Evolutionary conservation across 2,797 vertebrate genomes (phyloP), one percentile per base, ranked within the genome.

Genomic region (Vireo griseus): DNA sequence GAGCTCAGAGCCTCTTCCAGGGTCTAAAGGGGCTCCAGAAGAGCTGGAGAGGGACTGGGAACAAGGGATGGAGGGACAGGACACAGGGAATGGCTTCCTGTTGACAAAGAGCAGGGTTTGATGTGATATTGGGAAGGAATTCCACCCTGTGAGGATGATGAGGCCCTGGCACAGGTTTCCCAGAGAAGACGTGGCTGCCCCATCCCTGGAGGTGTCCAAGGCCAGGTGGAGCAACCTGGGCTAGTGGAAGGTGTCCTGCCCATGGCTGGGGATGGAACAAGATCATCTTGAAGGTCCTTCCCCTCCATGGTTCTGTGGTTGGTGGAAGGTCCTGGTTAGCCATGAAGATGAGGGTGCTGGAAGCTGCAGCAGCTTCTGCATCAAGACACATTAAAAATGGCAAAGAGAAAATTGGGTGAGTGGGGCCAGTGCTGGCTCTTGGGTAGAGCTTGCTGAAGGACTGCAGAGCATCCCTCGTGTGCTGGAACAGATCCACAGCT

Each of bases 401-500:
- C 51, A 15, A 10, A 28, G 54, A 58, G 73, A n/a, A 50, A 35
- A 21, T 0, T 16, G 71, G 13, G 19, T 25, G 78, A 13, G n/a
- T 5, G 35, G 42, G 52, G 21, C 13, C 11, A 4, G 13, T 18
- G 62, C 74, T 72, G 15, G 3, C 65, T 59, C 57, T 21, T 29
- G 1, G 1, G 35, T n/a, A 8, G 35, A 29, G 58, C 8, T 39
- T n/a, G 74, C 88, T 51, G 67, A 31, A 50, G 77, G 52, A 9
- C 81, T 65, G 54, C 75, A 31, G 66, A 82, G 51, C 57, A 59
- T 73, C 47, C 54, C 55, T 62, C 0, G 1, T 54, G 59, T 85
- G 51, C 90, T 73, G 87, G 85, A 90, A 48, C 55, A 51, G 75
- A 50, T 91, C 69, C 57, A 29, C 26, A 57, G 78, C 92, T 92